phyloP scores from a whole-genome alignment of 2,797 vertebrate species.

The Danio albolineatus region DNA sequence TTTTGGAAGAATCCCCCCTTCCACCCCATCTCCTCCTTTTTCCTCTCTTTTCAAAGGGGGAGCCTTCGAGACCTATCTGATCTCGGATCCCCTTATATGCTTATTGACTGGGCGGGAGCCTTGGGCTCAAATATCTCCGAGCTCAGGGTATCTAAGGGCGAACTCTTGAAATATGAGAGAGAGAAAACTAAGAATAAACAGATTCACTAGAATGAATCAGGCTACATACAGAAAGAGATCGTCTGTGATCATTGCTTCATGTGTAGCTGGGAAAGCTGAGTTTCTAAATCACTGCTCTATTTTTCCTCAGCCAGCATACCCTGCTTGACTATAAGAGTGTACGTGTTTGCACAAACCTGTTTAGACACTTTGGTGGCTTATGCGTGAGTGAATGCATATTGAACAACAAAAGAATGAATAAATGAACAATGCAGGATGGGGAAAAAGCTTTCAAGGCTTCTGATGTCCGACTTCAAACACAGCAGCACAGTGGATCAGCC shows the following conservation, averaged over 20 bases:
- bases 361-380: slow-evolving; percentile 47
- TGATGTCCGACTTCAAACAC: slow-evolving; percentile 70
- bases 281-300: neutral
- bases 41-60: no score
- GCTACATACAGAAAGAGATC: no score
- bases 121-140: no score
- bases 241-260: neutral
- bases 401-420: slow-evolving; percentile 60
- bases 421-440: slow-evolving; percentile 59
- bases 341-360: slow-evolving; percentile 25
- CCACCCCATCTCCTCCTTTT: no score
- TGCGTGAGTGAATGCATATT: slow-evolving; percentile 55
- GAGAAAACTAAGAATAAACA: no score
- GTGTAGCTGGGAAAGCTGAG: slow-evolving; percentile 5
- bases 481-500: slow-evolving; percentile 48
- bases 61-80: no score
- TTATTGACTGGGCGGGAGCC: no score
- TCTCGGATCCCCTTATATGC: no score
- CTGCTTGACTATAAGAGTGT: slow-evolving; percentile 22
- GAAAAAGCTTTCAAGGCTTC: slow-evolving; percentile 66
- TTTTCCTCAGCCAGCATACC: neutral
- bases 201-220: no score
- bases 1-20: no score
- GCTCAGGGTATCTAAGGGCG: no score
- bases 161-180: no score